Evolutionary conservation across 2,888 invertebrate genomes (phyloP).

Genomic region (Drymonia ruficornis): DNA sequence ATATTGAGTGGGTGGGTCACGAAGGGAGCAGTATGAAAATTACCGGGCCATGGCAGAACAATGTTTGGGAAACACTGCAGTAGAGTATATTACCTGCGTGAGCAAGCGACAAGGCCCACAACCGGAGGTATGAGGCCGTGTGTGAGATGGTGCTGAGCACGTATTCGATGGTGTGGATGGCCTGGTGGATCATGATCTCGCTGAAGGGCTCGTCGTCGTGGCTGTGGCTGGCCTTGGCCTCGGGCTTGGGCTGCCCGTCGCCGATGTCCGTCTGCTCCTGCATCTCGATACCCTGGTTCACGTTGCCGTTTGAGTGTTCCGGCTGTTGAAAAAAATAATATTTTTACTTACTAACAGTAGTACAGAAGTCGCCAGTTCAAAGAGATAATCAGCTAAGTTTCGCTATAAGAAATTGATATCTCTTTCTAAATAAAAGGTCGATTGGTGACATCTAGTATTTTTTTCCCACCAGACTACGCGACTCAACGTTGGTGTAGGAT

Average conservation of each 20-base stretch:
- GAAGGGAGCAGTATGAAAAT: too few species aligned
- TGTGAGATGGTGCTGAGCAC: conserved; percentile 98
- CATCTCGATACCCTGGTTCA: conserved; percentile 88
- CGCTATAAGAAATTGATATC: too few species aligned
- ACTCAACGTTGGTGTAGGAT: too few species aligned
- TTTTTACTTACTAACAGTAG: too few species aligned
- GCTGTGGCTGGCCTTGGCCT: conserved; percentile 44
- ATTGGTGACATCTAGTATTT: too few species aligned
- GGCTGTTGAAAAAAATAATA: conserved; percentile 48
- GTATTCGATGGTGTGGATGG: conserved; percentile 98
- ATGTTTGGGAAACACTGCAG: too few species aligned
- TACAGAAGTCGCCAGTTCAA: too few species aligned
- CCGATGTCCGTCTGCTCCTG: conserved; percentile 78
- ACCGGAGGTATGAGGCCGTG: conserved; percentile 97
- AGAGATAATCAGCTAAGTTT: too few species aligned
- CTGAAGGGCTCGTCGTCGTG: conserved; percentile 89
- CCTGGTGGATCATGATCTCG: conserved; percentile 96
- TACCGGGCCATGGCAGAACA: too few species aligned
- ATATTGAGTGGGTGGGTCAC: too few species aligned
- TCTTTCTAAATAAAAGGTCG: too few species aligned
- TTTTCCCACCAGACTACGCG: too few species aligned
- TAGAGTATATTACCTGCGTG: conserved; percentile 90
- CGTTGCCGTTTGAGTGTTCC: conserved; percentile 85
- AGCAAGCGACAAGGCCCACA: conserved; percentile 98
- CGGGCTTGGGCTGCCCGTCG: conserved; percentile 46